Conservation (phyloP, 2,113 vertebrate species). For the Rhegmatorhina hoffmannsi region DNA sequence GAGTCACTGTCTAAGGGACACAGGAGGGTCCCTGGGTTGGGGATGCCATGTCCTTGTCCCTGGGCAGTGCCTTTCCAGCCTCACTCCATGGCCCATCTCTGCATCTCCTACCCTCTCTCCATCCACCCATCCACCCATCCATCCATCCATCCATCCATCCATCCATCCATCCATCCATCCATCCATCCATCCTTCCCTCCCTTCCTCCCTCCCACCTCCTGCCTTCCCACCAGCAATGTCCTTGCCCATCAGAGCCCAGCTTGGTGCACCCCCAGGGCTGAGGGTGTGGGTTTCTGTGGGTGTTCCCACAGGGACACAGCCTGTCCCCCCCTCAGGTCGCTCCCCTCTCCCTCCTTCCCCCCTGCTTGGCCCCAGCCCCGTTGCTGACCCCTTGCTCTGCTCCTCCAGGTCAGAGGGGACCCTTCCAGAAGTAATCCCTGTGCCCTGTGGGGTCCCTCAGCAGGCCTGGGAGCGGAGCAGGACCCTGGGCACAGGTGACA, state of each 20-base stretch:
- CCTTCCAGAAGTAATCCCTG: rapidly evolving
- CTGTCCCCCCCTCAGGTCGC: rapidly evolving
- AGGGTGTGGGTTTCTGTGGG: background rate
- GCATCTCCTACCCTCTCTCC: background rate
- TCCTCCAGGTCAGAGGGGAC: background rate
- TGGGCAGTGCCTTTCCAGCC: background rate
- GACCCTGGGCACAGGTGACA: background rate
- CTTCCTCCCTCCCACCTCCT: background rate
- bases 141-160: too few species aligned
- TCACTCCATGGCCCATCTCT: background rate
- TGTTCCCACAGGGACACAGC: background rate
- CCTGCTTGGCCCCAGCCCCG: rapidly evolving
- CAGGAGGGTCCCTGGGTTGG: background rate
- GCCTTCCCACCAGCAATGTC: rapidly evolving
- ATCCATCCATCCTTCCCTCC: too few species aligned
- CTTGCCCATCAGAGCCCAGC: background rate
- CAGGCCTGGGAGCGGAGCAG: background rate
- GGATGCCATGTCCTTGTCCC: rapidly evolving
- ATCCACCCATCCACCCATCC: background rate
- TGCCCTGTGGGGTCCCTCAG: background rate
- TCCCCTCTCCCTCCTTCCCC: background rate
- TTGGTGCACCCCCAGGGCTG: too few species aligned
- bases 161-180: too few species aligned
- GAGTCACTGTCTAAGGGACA: background rate
- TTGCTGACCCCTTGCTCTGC: background rate